These are phyloP conservation scores for Staurois parvus DNA, from an alignment of 2,797 vertebrate genomes.

Conservation along the genomic window DNA sequence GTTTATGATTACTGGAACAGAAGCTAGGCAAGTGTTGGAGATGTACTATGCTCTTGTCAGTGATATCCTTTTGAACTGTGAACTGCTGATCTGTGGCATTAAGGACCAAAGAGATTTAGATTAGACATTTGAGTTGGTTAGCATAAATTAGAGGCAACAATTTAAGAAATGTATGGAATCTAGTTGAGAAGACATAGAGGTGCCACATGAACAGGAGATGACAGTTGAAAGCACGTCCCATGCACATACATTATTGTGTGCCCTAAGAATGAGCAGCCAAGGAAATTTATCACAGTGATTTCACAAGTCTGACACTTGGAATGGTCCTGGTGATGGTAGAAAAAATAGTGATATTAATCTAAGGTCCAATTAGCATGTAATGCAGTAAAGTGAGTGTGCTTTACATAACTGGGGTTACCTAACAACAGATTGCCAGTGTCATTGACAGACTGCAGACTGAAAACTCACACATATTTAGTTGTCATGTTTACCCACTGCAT, in stretches of 20 bases:
- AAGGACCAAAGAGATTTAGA: conserved; percentile 76
- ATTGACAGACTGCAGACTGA: conserved; percentile 43
- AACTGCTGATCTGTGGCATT: conserved; percentile 72
- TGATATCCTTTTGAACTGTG: conserved; percentile 81
- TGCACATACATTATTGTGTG: conserved; percentile 35
- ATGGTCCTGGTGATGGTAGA: conserved; percentile 19
- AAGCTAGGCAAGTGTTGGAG: conserved; percentile 65
- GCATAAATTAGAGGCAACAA: conserved; percentile 80
- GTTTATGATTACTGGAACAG: conserved; percentile 66
- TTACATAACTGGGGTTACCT: conserved; percentile 28
- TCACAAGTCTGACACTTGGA: conserved; percentile 16
- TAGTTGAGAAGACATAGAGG: conserved; percentile 75
- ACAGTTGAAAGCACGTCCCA: conserved; percentile 46
- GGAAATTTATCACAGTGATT: conserved; percentile 24
- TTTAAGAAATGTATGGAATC: conserved; percentile 81
- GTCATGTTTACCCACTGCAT: conserved; percentile 14
- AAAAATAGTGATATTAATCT: conserved; percentile 36
- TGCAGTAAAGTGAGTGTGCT: conserved; percentile 11
- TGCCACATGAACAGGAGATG: conserved; percentile 32
- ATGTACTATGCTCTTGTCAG: conserved; percentile 70
- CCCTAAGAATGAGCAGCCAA: neutral
- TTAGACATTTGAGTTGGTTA: conserved; percentile 73
- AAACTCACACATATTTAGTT: conserved; percentile 49
- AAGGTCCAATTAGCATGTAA: conserved; percentile 26
- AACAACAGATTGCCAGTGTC: conserved; percentile 40